A percentile compares a stretch with the other conserved stretches of the same genome.
Evolutionary conservation across 2,797 vertebrate genomes (phyloP).

Genomic region (Thunnus albacares): DNA sequence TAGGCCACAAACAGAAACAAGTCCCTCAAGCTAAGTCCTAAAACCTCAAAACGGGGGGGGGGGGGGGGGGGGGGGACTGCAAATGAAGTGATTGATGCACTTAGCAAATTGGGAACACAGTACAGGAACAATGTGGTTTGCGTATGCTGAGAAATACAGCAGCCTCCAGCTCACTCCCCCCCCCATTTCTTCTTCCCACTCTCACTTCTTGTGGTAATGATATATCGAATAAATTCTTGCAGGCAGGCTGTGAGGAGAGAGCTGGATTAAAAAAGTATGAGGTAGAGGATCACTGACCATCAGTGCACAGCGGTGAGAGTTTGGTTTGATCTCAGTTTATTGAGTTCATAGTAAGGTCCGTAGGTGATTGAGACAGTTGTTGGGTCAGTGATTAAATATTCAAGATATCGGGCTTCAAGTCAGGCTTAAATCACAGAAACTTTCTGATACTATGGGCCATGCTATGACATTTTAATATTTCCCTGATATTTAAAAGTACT

Average conservation of each 20-base stretch:
- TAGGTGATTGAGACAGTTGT: constrained; percentile 18
- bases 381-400: constrained; percentile 49
- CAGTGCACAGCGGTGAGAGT: background rate
- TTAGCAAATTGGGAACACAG: constrained; percentile 65
- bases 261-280: constrained; percentile 52
- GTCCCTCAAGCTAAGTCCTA: background rate
- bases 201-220: constrained; percentile 13
- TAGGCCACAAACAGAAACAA: constrained; percentile 38
- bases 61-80: background rate
- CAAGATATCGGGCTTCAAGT: constrained; percentile 1
- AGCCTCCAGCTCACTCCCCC: background rate
- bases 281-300: constrained; percentile 9
- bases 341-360: background rate
- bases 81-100: constrained; percentile 69
- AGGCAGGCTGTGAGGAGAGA: constrained; percentile 24
- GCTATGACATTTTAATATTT: constrained; percentile 24
- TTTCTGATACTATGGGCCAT: background rate
- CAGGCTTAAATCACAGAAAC: constrained; percentile 11
- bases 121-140: constrained; percentile 27
- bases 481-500: background rate
- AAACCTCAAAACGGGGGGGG: constrained; percentile 4
- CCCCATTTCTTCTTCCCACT: background rate
- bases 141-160: background rate
- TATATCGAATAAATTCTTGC: constrained; percentile 32
- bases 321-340: constrained; percentile 21